A percentile compares a stretch with the other conserved stretches of the same genome.
phyloP scores from a whole-genome alignment of 2,797 vertebrate species.

The Phrynocephalus vlangalii region DNA sequence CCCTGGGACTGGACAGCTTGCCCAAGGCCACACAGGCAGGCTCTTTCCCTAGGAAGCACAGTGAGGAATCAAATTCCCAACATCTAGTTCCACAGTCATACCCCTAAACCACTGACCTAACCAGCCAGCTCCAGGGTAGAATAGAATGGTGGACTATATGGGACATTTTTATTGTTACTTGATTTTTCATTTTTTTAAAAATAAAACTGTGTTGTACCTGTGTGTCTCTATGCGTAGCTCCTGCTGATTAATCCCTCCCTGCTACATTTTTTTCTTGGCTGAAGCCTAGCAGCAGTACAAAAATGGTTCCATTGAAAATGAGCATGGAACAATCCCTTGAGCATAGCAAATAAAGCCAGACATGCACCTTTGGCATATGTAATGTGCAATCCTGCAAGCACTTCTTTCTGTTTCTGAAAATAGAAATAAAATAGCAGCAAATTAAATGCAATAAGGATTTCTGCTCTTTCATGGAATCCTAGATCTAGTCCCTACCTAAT shows the following conservation, averaged over 20 bases:
- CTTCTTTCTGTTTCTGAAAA: neutral
- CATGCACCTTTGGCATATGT: neutral
- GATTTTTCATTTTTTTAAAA: no score
- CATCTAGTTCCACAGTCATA: no score
- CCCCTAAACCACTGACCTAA: no score
- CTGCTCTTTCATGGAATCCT: neutral
- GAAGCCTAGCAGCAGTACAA: neutral
- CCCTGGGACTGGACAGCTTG: no score
- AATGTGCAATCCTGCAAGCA: neutral
- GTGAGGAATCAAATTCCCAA: no score
- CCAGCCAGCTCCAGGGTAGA: no score
- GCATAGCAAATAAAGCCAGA: neutral
- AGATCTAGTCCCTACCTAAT: neutral
- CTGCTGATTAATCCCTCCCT: no score
- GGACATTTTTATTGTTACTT: neutral
- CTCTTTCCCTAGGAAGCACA: no score
- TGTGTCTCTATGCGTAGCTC: no score
- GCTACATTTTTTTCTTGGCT: neutral
- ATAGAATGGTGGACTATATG: neutral
- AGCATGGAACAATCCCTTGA: neutral
- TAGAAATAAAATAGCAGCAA: neutral
- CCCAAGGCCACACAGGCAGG: no score
- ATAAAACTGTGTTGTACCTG: no score
- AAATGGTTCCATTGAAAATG: neutral
- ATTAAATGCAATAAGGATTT: neutral